Evolutionary conservation across 2,888 invertebrate genomes (phyloP).

Genomic region (Coleophora deauratella): DNA sequence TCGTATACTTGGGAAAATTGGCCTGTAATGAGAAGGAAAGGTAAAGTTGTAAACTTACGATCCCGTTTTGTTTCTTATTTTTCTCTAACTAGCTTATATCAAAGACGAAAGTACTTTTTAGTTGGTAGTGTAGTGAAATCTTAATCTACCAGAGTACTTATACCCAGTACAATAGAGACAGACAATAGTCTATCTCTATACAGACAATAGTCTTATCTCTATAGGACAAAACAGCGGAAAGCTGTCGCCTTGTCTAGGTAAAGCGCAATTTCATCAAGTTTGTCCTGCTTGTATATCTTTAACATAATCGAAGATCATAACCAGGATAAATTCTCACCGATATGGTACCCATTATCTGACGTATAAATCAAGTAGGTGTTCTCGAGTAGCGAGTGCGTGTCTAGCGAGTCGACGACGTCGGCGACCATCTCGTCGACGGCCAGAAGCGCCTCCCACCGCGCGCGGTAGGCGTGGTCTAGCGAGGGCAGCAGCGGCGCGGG

Average conservation of each 20-base stretch:
- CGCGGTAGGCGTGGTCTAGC: slow-evolving; percentile 81
- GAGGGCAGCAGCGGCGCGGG: slow-evolving; percentile 70
- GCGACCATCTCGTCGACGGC: slow-evolving; percentile 91
- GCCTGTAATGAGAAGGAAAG: slow-evolving; percentile 64
- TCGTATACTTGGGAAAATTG: slow-evolving; percentile 92
- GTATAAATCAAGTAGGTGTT: slow-evolving; percentile 89
- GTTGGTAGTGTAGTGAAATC: too few relatives aligned
- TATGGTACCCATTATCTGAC: slow-evolving; percentile 94
- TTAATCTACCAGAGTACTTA: too few relatives aligned
- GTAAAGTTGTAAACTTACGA: background rate
- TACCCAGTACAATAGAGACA: too few relatives aligned
- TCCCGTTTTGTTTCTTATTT: background rate
- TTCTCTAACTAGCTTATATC: too few relatives aligned
- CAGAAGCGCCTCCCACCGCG: slow-evolving; percentile 85
- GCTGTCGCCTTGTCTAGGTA: too few relatives aligned
- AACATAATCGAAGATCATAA: too few relatives aligned
- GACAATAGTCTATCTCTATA: too few relatives aligned
- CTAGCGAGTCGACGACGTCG: slow-evolving; percentile 74
- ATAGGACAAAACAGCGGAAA: too few relatives aligned
- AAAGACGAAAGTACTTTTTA: too few relatives aligned
- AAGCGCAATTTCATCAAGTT: too few relatives aligned
- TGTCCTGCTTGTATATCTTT: too few relatives aligned
- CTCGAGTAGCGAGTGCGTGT: slow-evolving; percentile 68
- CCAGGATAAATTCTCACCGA: slow-evolving; percentile 71
- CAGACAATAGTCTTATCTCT: too few relatives aligned